A percentile compares a stretch with the other conserved stretches of the same genome.
Evolutionary conservation across 2,888 invertebrate species (phyloP).

Genomic region (Teinopalpus imperialis): DNA sequence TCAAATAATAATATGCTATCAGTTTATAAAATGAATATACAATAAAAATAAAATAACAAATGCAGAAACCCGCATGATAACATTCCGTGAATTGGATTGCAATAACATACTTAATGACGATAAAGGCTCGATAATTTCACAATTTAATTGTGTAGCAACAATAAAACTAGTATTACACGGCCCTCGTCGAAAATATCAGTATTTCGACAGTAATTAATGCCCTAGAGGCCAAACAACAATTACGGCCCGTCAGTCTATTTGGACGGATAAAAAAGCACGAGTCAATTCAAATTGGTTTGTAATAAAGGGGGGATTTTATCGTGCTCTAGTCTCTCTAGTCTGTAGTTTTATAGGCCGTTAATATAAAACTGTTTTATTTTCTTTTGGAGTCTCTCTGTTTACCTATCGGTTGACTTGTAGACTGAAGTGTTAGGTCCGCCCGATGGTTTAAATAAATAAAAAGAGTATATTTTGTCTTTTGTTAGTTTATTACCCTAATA

Average conservation of each 20-base stretch:
- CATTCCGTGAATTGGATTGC: constrained; percentile 35
- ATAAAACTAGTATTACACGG: constrained; percentile 27
- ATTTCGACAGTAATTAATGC: constrained; percentile 73
- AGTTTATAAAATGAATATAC: neutral
- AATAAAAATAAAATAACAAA: constrained; percentile 19
- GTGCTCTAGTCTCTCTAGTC: constrained; percentile 42
- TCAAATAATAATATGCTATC: too few species aligned
- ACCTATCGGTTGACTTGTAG: too few species aligned
- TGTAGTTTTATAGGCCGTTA: constrained; percentile 62
- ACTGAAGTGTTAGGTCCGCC: too few species aligned
- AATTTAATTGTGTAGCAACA: constrained; percentile 40
- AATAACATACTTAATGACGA: constrained; percentile 33
- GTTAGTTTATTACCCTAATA: too few species aligned
- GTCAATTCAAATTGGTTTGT: constrained; percentile 50
- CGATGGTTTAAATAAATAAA: too few species aligned
- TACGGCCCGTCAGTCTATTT: constrained; percentile 50
- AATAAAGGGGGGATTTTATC: constrained; percentile 51
- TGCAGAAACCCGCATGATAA: constrained; percentile 23
- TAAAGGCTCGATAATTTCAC: constrained; percentile 41
- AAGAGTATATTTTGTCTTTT: too few species aligned
- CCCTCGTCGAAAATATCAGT: constrained; percentile 59
- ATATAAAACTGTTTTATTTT: too few species aligned
- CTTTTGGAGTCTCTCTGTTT: too few species aligned
- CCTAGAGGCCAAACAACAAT: constrained; percentile 65
- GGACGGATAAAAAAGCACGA: constrained; percentile 48